phyloP scores from a whole-genome alignment of 2,797 vertebrate species.

The Hipposideros larvatus region DNA sequence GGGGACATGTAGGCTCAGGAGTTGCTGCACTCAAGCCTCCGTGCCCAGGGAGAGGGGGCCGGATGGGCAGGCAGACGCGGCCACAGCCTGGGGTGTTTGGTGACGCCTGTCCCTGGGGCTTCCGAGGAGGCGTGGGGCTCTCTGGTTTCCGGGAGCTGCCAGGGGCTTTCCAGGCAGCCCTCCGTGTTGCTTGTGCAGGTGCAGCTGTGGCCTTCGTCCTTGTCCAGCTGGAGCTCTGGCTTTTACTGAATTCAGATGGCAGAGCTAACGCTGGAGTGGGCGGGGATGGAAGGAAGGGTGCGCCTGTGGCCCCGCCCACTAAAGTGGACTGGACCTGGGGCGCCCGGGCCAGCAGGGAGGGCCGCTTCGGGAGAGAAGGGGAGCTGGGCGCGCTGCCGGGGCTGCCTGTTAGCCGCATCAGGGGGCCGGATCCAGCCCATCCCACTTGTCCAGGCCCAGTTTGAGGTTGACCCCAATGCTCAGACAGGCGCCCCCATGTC shows the following conservation, averaged over 20 bases:
- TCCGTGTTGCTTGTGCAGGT: background rate
- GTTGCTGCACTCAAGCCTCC: background rate
- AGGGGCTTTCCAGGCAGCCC: background rate
- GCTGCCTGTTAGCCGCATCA: no score
- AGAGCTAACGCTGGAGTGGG: background rate
- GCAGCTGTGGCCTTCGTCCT: no score
- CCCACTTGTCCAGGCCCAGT: no score
- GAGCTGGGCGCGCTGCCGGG: background rate
- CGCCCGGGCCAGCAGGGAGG: background rate
- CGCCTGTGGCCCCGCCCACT: background rate
- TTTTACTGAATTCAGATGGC: background rate
- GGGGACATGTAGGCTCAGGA: background rate
- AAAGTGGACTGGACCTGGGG: rapidly evolving
- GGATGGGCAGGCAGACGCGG: rapidly evolving
- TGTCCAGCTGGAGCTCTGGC: background rate
- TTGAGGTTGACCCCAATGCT: no score
- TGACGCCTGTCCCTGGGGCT: background rate
- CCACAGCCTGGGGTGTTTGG: no score
- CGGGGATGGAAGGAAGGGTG: background rate
- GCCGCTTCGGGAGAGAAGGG: background rate
- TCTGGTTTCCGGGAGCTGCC: background rate
- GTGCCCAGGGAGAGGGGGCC: background rate
- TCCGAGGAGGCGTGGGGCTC: rapidly evolving
- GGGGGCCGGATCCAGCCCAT: background rate
- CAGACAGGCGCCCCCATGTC: no score